Conservation (phyloP, 2,113 vertebrate genomes). For the Telmatochromis sp. region DNA sequence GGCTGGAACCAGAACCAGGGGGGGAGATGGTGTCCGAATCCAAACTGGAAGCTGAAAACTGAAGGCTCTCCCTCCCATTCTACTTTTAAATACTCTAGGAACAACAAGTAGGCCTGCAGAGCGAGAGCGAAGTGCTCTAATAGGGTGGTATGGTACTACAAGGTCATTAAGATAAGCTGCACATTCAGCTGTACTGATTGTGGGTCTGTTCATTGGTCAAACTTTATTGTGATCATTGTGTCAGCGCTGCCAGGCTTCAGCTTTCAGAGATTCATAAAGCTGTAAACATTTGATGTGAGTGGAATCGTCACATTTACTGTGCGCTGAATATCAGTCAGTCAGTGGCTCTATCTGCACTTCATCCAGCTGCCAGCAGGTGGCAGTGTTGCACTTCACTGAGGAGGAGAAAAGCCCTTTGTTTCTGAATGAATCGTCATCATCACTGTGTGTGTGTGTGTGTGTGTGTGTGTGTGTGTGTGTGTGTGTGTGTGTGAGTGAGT, state of each 20-base stretch:
- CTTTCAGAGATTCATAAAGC: neutral
- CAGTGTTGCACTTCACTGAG: constrained; percentile 1
- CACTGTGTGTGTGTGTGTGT: neutral
- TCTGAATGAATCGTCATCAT: neutral
- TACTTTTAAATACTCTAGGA: neutral
- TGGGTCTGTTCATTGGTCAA: neutral
- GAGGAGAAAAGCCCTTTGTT: neutral
- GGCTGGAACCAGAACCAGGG: neutral
- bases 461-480: too few relatives aligned
- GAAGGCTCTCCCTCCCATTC: neutral
- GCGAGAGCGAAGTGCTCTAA: fast-evolving
- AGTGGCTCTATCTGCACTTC: neutral
- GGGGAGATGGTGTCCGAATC: neutral
- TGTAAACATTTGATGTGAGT: neutral
- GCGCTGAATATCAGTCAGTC: neutral
- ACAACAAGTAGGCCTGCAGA: neutral
- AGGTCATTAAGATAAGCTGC: neutral
- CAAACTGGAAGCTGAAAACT: neutral
- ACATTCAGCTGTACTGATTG: neutral
- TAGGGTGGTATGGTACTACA: neutral
- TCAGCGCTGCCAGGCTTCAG: neutral
- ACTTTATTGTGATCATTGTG: neutral
- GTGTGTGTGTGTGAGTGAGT: too few relatives aligned
- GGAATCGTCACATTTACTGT: neutral
- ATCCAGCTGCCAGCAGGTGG: neutral